Evolutionary conservation across 2,888 invertebrate species (phyloP), one percentile per base, ranked within the genome.

Genomic region (Allacma fusca): DNA sequence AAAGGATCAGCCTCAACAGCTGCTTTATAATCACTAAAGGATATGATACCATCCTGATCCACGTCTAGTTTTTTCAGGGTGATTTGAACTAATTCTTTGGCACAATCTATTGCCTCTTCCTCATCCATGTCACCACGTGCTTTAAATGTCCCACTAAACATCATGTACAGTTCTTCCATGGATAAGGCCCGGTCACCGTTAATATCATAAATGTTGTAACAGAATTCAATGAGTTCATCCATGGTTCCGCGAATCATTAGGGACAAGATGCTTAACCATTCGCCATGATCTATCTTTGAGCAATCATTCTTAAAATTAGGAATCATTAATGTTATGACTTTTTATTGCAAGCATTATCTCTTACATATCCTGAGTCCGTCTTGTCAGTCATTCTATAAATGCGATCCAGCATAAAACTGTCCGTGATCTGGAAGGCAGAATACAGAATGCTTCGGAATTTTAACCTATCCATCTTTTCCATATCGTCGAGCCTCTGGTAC

Each of bases 161-260:
- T 23, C 69, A 69, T 69, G 40, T 23, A 12, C 5, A 69, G 40
- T 13, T 69, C 69, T 23, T 69, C 69, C 0, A 23, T 19, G 7
- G 40, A 40, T 23, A 69, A 21, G 7, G 43, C 5, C 16, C 69
- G 43, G 44, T 69, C 69, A 2, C 69, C 69, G n/a, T 69, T 69
- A 19, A 69, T 44, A 21, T 69, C 69, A 24, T 69, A 69, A 5
- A 69, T 12, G 43, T 40, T 21, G 44, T 43, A 69, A 43, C 69
- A 69, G 26, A 69, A 69, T 23, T 40, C 69, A 23, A 43, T 69
- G 23, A 69, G 21, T n/a, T 69, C 69, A 13, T 69, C 44, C 29
- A 69, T 23, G 1, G 43, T 69, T 19, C 69, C 69, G 23, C 69
- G 43, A 12, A 69, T 13, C 26, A 69, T 12, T 9, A 69, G 23